Evolutionary conservation across 1,140 invertebrate genomes (phyloP).

Genomic region (Marisa cornuarietis): DNA sequence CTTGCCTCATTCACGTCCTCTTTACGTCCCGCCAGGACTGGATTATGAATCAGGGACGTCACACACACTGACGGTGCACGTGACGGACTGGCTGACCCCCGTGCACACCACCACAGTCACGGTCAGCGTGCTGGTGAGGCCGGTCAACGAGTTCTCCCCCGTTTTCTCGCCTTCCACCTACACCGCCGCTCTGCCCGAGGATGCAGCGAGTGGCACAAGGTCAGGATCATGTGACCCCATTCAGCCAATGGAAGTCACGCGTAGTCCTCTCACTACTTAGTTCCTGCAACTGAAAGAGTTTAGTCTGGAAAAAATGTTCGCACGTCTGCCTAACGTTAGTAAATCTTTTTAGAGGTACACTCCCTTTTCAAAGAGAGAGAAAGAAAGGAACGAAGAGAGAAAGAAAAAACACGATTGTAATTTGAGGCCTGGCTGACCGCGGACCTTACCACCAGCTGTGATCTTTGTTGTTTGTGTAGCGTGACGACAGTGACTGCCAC

Average conservation of each 20-base stretch:
- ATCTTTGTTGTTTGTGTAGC: background rate
- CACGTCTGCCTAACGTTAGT: too few relatives aligned
- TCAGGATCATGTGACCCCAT: background rate
- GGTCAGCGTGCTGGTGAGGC: conserved; percentile 28
- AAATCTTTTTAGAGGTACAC: too few relatives aligned
- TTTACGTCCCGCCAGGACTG: conserved; percentile 9
- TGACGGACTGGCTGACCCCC: conserved; percentile 27
- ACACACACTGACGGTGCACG: conserved; percentile 26
- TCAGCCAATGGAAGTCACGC: too few relatives aligned
- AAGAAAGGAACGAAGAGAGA: too few relatives aligned
- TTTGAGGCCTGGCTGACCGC: too few relatives aligned
- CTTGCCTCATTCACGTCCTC: conserved; percentile 18
- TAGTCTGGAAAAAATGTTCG: too few relatives aligned
- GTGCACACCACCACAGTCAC: conserved; percentile 21
- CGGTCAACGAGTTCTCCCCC: conserved; percentile 38
- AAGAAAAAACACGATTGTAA: too few relatives aligned
- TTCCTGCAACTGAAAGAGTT: too few relatives aligned
- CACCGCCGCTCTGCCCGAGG: conserved; percentile 25
- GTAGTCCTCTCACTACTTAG: too few relatives aligned
- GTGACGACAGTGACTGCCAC: conserved; percentile 36
- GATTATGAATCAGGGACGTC: conserved; percentile 33
- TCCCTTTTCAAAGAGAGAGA: too few relatives aligned
- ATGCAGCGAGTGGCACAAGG: conserved; percentile 12
- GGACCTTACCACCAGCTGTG: too few relatives aligned
- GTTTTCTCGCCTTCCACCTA: conserved; percentile 31